A percentile compares a stretch with the other conserved stretches of the same genome.
phyloP scores from a whole-genome alignment of 2,797 vertebrate genomes.

The Pantherophis alleghaniensis region DNA sequence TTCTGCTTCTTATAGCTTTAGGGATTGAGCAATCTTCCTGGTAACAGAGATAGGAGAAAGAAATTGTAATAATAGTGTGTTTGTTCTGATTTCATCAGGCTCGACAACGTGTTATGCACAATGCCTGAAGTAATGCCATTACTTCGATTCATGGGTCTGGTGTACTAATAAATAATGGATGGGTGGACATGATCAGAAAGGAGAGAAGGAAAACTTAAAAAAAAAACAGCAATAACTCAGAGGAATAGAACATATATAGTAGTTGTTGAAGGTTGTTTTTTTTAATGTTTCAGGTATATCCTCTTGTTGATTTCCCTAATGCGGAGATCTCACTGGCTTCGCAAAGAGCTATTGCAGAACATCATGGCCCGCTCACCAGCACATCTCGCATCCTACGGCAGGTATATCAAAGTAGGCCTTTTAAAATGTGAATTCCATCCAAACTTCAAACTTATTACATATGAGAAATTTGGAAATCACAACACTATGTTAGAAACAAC shows the following conservation, averaged over 20 bases:
- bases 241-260: not conserved
- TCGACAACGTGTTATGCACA: not conserved
- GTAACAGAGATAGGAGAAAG: not conserved
- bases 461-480: not conserved
- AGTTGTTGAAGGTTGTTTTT: not conserved
- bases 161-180: not conserved
- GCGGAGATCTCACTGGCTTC: constrained; percentile 74
- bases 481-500: not conserved
- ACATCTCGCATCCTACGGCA: constrained; percentile 77
- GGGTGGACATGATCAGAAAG: not conserved
- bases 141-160: not conserved
- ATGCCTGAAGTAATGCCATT: not conserved
- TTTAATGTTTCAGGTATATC: constrained; percentile 74
- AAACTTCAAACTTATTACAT: not conserved
- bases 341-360: constrained; percentile 66
- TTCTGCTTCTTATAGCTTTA: not conserved
- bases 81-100: not conserved
- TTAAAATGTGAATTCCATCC: not conserved
- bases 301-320: constrained; percentile 76
- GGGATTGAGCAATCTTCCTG: not conserved
- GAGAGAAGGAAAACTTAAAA: not conserved
- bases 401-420: constrained; percentile 57
- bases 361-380: constrained; percentile 57
- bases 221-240: not conserved
- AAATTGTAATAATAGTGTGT: not conserved